Percentiles rank a stretch among this genome's conserved stretches.
Conservation (phyloP, 2,888 invertebrate species). For the Drosophila algonquin region DNA sequence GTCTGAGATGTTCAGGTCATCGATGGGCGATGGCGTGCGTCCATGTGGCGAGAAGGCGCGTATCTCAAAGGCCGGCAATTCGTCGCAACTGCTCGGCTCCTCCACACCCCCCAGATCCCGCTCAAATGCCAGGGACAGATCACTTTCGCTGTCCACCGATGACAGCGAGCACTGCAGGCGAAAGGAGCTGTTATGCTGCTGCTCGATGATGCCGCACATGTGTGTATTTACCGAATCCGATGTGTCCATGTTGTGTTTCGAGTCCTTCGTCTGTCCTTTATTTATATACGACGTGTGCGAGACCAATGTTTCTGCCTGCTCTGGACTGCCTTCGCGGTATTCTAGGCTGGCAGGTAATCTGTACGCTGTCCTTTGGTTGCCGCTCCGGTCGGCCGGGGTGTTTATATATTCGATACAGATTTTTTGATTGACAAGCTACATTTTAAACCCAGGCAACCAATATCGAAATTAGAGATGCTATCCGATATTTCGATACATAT, state of each 20-base stretch:
- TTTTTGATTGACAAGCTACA: neutral
- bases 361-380: neutral
- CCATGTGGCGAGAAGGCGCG: slow-evolving; percentile 81
- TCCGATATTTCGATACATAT: too few species aligned
- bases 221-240: slow-evolving; percentile 62
- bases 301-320: slow-evolving; percentile 12
- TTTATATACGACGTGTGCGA: neutral
- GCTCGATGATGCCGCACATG: slow-evolving; percentile 46
- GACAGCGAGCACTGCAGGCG: slow-evolving; percentile 77
- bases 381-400: neutral
- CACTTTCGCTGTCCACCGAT: slow-evolving; percentile 79
- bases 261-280: slow-evolving; percentile 14
- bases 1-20: slow-evolving; percentile 60
- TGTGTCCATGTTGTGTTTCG: slow-evolving; percentile 55
- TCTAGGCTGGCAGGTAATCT: slow-evolving; percentile 34
- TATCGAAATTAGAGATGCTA: too few species aligned
- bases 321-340: slow-evolving; percentile 20
- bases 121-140: slow-evolving; percentile 78
- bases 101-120: slow-evolving; percentile 66
- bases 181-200: slow-evolving; percentile 60
- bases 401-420: neutral
- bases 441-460: too few species aligned
- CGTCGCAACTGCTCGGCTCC: slow-evolving; percentile 69
- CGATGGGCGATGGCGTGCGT: slow-evolving; percentile 82
- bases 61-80: slow-evolving; percentile 82